Evolutionary conservation across 23 tunicate genomes (phyloP).

Genomic region (Ciona savignyi): DNA sequence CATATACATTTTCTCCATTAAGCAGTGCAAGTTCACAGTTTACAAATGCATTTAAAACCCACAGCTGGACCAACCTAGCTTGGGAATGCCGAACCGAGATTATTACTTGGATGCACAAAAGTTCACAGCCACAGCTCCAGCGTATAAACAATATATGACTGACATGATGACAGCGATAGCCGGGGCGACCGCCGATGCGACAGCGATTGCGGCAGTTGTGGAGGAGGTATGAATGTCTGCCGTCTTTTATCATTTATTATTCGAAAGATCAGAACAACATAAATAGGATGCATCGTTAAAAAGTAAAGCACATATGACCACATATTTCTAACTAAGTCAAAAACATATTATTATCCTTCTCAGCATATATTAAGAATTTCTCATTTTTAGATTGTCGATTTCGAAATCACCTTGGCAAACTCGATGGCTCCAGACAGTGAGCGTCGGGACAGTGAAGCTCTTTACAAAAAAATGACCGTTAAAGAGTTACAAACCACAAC

Average conservation of each 20-base stretch:
- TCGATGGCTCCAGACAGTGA: slow-evolving; percentile 53
- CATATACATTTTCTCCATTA: too few species aligned
- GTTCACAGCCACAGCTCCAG: slow-evolving; percentile 28
- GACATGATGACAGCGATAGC: slow-evolving; percentile 29
- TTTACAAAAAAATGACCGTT: slow-evolving; percentile 53
- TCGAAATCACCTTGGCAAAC: slow-evolving; percentile 57
- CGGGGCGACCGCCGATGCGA: slow-evolving; percentile 5
- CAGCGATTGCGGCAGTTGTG: slow-evolving; percentile 7
- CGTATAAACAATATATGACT: slow-evolving; percentile 45
- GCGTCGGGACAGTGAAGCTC: slow-evolving; percentile 41
- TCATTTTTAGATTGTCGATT: slow-evolving; percentile 56
- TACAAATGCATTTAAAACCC: too few species aligned
- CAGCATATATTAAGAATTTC: too few species aligned
- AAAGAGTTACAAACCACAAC: slow-evolving; percentile 19
- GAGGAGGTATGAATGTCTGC: slow-evolving; percentile 42
- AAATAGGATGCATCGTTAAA: too few species aligned
- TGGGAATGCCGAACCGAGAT: slow-evolving; percentile 91
- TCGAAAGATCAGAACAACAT: too few species aligned
- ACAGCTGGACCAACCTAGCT: slow-evolving; percentile 63
- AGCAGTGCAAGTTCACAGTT: too few species aligned
- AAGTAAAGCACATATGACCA: too few species aligned
- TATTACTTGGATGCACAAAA: slow-evolving; percentile 56
- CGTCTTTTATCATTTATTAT: too few species aligned
- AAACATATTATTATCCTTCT: too few species aligned
- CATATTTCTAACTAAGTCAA: too few species aligned